A percentile compares a stretch with the other conserved stretches of the same genome.
These are phyloP conservation scores for Ianthella basta DNA, from an alignment of 37 sponge, comb jelly and placozoan genomes.

Conservation along the genomic window DNA sequence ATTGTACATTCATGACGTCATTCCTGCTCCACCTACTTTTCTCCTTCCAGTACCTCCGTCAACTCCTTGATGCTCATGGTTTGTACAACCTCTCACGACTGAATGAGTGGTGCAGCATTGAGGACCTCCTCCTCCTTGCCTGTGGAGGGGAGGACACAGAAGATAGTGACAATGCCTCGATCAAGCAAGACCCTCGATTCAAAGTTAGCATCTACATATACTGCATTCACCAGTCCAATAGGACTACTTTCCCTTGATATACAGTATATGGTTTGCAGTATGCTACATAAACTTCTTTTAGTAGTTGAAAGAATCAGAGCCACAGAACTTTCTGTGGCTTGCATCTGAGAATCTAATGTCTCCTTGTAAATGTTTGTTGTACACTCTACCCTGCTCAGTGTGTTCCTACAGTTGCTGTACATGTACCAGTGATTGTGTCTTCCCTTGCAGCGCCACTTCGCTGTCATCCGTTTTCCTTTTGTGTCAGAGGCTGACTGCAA, in stretches of 20 bases:
- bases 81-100: constrained; percentile 72
- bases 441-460: constrained; percentile 65
- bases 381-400: no score
- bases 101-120: constrained; percentile 72
- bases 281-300: no score
- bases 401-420: no score
- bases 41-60: constrained; percentile 70
- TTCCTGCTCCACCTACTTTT: background rate
- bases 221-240: no score
- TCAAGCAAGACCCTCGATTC: no score
- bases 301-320: background rate
- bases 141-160: constrained; percentile 1
- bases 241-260: no score
- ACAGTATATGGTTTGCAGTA: no score
- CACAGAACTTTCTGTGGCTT: no score
- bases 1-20: background rate
- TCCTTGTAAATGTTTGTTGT: background rate
- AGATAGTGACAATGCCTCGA: background rate
- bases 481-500: constrained; percentile 7
- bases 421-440: no score
- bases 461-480: constrained; percentile 46
- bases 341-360: background rate
- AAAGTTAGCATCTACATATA: no score
- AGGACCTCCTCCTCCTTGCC: constrained; percentile 76
- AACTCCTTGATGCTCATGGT: constrained; percentile 71